These are phyloP conservation scores for Trachelus troglodyta DNA, from an alignment of 2,888 invertebrate species.

Conservation along the genomic window DNA sequence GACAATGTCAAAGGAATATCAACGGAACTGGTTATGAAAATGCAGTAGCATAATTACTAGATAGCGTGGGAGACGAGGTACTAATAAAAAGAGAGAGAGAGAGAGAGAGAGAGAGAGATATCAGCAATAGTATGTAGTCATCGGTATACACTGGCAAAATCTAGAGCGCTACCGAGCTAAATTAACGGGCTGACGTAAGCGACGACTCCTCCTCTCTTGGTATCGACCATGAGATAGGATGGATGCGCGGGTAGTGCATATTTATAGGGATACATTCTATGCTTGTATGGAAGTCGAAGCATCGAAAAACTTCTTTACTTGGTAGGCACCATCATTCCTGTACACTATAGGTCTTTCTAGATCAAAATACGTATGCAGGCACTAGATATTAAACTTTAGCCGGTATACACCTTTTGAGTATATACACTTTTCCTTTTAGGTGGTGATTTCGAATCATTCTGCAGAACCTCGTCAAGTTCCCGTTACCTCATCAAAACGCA, in stretches of 20 bases:
- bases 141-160: not conserved
- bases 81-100: not conserved
- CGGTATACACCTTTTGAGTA: not conserved
- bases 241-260: not conserved
- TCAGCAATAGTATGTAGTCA: not conserved
- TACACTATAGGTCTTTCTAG: not conserved
- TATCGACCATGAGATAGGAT: constrained; percentile 5
- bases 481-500: constrained; percentile 4
- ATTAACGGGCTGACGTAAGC: constrained; percentile 4
- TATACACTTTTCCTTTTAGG: not conserved
- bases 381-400: not conserved
- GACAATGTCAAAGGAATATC: not conserved
- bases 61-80: not conserved
- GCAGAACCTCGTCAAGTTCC: not conserved
- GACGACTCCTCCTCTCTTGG: not conserved
- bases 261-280: not conserved
- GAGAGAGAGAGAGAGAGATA: not conserved
- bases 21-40: not conserved
- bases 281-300: not conserved
- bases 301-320: not conserved
- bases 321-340: not conserved
- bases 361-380: not conserved
- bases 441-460: not conserved
- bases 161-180: constrained; percentile 8
- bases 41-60: not conserved